A percentile compares a stretch with the other conserved stretches of the same genome.
These are phyloP conservation scores for Volucella inanis DNA, from an alignment of 2,888 invertebrate genomes.

Conservation along the genomic window DNA sequence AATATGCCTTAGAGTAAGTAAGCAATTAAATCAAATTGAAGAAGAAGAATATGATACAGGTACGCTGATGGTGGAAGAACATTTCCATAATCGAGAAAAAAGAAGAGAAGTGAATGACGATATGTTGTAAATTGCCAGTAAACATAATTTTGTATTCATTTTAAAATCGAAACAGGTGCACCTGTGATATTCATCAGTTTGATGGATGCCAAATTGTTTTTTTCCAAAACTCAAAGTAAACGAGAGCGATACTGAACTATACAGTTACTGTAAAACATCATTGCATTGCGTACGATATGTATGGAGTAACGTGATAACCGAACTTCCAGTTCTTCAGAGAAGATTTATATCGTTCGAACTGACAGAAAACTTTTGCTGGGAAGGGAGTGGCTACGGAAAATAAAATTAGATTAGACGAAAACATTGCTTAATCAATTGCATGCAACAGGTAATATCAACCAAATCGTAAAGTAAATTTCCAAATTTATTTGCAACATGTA, in stretches of 20 bases:
- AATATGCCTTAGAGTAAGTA: conserved; percentile 44
- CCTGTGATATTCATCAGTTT: conserved; percentile 55
- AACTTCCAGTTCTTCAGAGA: conserved; percentile 17
- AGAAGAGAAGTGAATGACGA: conserved; percentile 9
- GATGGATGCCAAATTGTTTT: conserved; percentile 51
- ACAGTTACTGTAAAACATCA: conserved; percentile 58
- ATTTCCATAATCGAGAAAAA: no score
- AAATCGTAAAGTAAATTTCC: conserved; percentile 62
- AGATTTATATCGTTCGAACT: conserved; percentile 58
- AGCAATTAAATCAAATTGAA: neutral
- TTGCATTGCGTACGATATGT: conserved; percentile 49
- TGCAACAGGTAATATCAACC: conserved; percentile 18
- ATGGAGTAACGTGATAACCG: conserved; percentile 28
- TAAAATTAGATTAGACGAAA: conserved; percentile 53
- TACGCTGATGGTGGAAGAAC: no score
- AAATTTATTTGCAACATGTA: conserved; percentile 52
- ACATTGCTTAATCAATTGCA: conserved; percentile 57
- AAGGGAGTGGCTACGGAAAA: conserved; percentile 50
- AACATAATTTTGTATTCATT: conserved; percentile 42
- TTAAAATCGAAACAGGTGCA: conserved; percentile 60
- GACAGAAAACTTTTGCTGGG: conserved; percentile 59
- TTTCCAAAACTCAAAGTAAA: conserved; percentile 38
- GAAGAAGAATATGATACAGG: no score
- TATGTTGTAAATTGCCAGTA: conserved; percentile 39
- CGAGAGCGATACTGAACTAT: conserved; percentile 49